Conservation (phyloP, 1,140 invertebrate species). For the Ylistrum balloti region DNA sequence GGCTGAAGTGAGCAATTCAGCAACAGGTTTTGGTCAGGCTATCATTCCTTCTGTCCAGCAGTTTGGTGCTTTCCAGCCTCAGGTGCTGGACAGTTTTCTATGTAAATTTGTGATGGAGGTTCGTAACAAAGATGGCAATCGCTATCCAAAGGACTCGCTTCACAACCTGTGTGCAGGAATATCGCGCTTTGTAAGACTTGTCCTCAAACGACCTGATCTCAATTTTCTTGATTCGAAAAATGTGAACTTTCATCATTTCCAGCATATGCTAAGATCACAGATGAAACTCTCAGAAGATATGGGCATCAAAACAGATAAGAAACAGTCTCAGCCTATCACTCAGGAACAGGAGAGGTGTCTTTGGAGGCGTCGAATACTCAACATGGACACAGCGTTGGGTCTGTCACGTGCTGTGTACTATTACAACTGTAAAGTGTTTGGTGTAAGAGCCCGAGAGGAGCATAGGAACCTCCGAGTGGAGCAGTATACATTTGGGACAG, state of each 20-base stretch:
- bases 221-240: slow-evolving; percentile 43
- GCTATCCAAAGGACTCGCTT: slow-evolving; percentile 41
- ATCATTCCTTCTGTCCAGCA: slow-evolving; percentile 3
- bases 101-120: slow-evolving; percentile 48
- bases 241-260: slow-evolving; percentile 41
- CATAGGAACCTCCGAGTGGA: not conserved
- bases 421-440: slow-evolving; percentile 48
- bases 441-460: slow-evolving; percentile 36
- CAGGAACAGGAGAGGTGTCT: slow-evolving; percentile 42
- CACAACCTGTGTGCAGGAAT: slow-evolving; percentile 39
- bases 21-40: not conserved
- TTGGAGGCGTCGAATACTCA: slow-evolving; percentile 42
- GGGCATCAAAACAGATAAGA: slow-evolving; percentile 44
- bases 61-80: not conserved
- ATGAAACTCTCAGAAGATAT: slow-evolving; percentile 18
- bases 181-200: not conserved
- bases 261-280: not conserved
- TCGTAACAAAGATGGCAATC: not conserved
- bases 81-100: slow-evolving; percentile 21
- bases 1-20: slow-evolving; percentile 52
- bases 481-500: slow-evolving; percentile 46
- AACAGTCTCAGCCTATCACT: slow-evolving; percentile 46
- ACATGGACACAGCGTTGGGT: slow-evolving; percentile 41
- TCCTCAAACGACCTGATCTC: slow-evolving; percentile 36
- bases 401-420: slow-evolving; percentile 42